Evolutionary conservation across 64 coral and sea anemone genomes (phyloP), one percentile per base, ranked within the genome.

Genomic region (Orbicella faveolata): DNA sequence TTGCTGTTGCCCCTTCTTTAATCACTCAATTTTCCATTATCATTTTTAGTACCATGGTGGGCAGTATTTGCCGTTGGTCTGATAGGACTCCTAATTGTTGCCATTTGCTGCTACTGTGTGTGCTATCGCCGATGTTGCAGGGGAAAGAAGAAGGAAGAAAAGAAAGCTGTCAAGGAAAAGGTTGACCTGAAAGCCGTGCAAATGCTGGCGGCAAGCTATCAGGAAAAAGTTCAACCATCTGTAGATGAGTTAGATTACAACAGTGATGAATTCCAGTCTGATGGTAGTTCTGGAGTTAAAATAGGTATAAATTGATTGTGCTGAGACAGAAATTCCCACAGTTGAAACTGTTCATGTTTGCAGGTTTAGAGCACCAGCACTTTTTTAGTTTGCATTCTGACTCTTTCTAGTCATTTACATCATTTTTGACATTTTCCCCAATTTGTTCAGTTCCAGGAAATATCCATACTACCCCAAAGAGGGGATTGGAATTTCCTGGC

Each of bases 201-300:
- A 16, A 83, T 98, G 25, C 73, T 96, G 25, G 91, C 88, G 23
- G 96, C 96, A 26, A 98, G 96, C 26, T 98, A 98, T 65, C 96
- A 95, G 35, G 96, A 98, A 48, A 98, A 95, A 92, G 96, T 98
- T 19, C 96, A 98, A 75, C 96, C 96, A 13, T 98, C 96, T 15
- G 75, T 95, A 16, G 96, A 98, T 78, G 96, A 98, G 55, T 79
- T 98, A 75, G 96, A 98, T 84, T 98, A 98, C 36, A 98, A 98
- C 66, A 98, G 96, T 63, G 96, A 98, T 61, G 96, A 95, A 37
- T 98, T 93, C 36, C 81, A 89, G 34, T 95, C 94, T 13, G 90
- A 95, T 68, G 83, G 75, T 15, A 95, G 93, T 53, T 93, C 94
- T 2, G 96, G 88, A 16, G 89, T 95, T 2, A 95, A 95, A 88